Conservation (phyloP, 2,888 invertebrate genomes). For the Patella depressa region DNA sequence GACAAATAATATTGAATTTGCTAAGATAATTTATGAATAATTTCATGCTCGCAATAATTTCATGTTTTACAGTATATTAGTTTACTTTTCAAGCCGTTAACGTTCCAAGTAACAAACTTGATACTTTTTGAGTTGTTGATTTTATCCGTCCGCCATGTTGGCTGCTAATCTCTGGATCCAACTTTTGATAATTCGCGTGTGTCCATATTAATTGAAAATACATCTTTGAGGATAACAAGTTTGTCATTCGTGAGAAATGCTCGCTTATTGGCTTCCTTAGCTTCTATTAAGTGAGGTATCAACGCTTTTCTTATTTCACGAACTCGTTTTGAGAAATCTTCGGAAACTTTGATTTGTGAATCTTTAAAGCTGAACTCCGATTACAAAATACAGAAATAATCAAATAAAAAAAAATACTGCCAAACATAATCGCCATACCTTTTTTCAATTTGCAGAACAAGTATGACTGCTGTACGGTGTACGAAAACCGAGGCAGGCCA, state of each 20-base stretch:
- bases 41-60: neutral
- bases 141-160: no score
- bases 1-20: neutral
- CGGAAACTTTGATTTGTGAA: neutral
- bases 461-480: no score
- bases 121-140: neutral
- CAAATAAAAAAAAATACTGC: no score
- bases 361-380: no score
- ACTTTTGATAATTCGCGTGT: neutral
- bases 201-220: constrained; percentile 10
- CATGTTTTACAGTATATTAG: neutral
- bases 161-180: no score
- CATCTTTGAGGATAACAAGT: neutral
- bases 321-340: neutral
- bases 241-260: neutral
- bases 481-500: no score
- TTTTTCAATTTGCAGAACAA: no score
- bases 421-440: no score
- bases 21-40: neutral
- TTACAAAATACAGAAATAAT: no score
- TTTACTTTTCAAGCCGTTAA: constrained; percentile 2
- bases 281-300: neutral
- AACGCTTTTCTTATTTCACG: neutral
- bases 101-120: neutral
- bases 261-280: neutral